Conservation (phyloP, 30 jellyfish, hydroid and myxozoan species). For the Rhopilema esculentum region DNA sequence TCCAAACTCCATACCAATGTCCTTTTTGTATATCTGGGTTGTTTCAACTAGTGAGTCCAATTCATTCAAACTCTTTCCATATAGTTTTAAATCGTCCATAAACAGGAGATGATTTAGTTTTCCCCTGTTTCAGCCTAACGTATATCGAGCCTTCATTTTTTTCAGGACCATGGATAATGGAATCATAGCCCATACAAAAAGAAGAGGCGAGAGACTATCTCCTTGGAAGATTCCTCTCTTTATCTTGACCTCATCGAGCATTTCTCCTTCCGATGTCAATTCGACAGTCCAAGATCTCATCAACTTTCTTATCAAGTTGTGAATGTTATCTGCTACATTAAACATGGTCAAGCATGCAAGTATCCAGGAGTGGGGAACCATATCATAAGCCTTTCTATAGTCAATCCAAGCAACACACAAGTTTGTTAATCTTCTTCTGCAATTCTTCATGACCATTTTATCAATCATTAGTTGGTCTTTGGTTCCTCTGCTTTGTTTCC, state of each 20-base stretch:
- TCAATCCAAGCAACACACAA: too few relatives aligned
- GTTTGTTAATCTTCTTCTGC: background rate
- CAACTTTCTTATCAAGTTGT: too few relatives aligned
- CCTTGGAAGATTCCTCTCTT: conserved; percentile 12
- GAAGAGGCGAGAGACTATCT: conserved; percentile 4
- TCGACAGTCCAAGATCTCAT: too few relatives aligned
- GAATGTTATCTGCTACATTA: too few relatives aligned
- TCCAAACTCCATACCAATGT: too few relatives aligned
- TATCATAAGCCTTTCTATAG: too few relatives aligned
- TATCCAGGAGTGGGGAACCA: too few relatives aligned
- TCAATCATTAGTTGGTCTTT: conserved; percentile 10
- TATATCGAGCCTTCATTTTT: background rate
- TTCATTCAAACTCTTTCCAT: too few relatives aligned
- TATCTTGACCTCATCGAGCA: conserved; percentile 2
- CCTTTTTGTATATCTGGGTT: too few relatives aligned
- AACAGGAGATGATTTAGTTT: conserved; percentile 16
- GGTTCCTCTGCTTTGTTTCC: background rate
- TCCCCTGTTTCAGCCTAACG: background rate
- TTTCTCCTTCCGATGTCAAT: too few relatives aligned
- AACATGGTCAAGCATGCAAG: too few relatives aligned
- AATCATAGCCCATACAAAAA: background rate
- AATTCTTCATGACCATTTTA: conserved; percentile 4
- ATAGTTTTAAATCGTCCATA: conserved; percentile 54
- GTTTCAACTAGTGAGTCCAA: too few relatives aligned
- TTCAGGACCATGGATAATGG: conserved; percentile 30